Conservation (phyloP, 2,113 vertebrate species). For the Aegotheles bennettii region DNA sequence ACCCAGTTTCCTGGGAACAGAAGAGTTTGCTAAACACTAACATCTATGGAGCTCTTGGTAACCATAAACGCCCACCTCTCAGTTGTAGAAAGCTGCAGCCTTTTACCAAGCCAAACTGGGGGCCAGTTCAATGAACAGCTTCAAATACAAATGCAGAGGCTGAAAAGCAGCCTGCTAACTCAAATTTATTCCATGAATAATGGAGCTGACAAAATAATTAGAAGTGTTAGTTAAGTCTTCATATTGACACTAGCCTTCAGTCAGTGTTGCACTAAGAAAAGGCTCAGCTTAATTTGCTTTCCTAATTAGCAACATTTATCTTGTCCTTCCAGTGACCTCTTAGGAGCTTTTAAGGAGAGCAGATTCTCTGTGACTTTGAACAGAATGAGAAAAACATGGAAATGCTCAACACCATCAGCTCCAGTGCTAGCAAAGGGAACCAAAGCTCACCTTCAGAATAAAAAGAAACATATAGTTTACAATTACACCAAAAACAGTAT, state of each 20-base stretch:
- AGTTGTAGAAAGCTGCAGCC: rapidly evolving
- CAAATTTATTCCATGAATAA: neutral
- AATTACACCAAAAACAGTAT: neutral
- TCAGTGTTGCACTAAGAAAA: neutral
- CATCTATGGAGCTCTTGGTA: neutral
- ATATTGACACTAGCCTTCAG: neutral
- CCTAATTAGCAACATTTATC: neutral
- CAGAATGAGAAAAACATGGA: neutral
- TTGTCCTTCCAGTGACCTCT: neutral
- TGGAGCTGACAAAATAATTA: neutral
- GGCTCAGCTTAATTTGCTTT: neutral
- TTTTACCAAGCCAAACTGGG: neutral
- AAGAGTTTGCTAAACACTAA: neutral
- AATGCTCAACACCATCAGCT: neutral
- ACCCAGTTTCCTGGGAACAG: neutral
- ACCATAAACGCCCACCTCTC: rapidly evolving
- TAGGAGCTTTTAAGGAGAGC: neutral
- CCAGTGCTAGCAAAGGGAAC: neutral
- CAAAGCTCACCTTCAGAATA: neutral
- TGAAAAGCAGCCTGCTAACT: neutral
- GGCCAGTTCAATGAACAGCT: neutral
- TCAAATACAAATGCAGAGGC: rapidly evolving
- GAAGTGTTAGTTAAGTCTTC: neutral
- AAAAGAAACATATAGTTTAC: neutral
- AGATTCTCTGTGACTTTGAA: neutral